phyloP scores from a whole-genome alignment of 2,113 vertebrate genomes.

The Sorex araneus region DNA sequence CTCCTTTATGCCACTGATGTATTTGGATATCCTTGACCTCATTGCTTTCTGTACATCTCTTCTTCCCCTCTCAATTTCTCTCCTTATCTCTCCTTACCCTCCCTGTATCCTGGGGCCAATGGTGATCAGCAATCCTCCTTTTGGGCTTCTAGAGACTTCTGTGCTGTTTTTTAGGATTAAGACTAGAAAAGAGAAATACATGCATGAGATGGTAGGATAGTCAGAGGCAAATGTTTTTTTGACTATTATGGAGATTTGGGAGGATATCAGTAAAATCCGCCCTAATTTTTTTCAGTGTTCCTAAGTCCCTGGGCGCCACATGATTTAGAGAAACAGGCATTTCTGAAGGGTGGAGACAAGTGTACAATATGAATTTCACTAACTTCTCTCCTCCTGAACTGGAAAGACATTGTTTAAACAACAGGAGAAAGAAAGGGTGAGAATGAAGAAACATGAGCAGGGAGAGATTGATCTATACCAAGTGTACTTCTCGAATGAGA shows the following conservation, averaged over 20 bases:
- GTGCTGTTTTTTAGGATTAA: not conserved
- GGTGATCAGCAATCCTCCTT: no score
- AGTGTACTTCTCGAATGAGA: not conserved
- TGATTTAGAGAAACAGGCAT: not conserved
- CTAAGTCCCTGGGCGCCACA: not conserved
- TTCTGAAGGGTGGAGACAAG: not conserved
- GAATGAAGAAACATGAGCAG: no score
- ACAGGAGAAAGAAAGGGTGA: not conserved
- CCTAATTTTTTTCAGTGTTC: not conserved
- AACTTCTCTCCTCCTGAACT: not conserved
- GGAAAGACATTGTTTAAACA: not conserved
- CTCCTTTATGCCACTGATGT: no score
- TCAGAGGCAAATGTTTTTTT: not conserved
- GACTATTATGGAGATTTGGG: not conserved
- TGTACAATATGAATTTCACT: not conserved
- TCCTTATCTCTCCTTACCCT: no score
- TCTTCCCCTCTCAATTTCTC: no score
- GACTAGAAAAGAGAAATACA: slow-evolving; percentile 5
- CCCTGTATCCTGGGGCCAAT: not conserved
- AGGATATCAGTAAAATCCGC: not conserved
- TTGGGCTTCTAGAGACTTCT: not conserved
- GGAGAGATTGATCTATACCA: not conserved
- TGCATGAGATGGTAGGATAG: not conserved
- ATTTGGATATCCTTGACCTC: no score
- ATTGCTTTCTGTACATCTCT: no score